These are phyloP conservation scores for Eubasilissa regina DNA, from an alignment of 1,140 invertebrate species.

Conservation along the genomic window DNA sequence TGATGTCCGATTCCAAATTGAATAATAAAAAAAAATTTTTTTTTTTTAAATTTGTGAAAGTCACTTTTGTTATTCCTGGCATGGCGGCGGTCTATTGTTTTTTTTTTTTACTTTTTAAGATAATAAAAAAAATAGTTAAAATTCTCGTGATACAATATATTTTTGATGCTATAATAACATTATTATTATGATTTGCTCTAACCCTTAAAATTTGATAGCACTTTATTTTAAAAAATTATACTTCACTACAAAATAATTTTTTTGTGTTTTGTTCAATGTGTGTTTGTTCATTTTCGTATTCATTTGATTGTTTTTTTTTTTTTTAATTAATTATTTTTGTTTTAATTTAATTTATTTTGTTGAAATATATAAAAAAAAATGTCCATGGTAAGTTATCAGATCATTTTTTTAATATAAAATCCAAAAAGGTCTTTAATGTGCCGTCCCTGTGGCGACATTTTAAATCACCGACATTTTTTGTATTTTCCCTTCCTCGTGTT, in stretches of 20 bases:
- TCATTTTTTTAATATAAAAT: slow-evolving; percentile 10
- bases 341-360: background rate
- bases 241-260: background rate
- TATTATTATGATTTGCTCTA: slow-evolving; percentile 1
- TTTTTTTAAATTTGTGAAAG: slow-evolving; percentile 57
- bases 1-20: slow-evolving; percentile 17
- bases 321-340: slow-evolving; percentile 27
- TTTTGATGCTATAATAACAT: slow-evolving; percentile 13
- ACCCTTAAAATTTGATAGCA: background rate
- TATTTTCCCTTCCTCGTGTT: background rate
- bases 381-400: slow-evolving; percentile 38
- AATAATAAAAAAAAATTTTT: slow-evolving; percentile 26
- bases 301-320: slow-evolving; percentile 44
- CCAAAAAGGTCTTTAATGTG: slow-evolving; percentile 18
- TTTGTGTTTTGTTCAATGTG: slow-evolving; percentile 34
- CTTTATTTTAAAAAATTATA: slow-evolving; percentile 13
- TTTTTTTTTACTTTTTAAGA: background rate
- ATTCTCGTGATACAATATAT: background rate
- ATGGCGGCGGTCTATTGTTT: slow-evolving; percentile 14
- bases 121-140: slow-evolving; percentile 28
- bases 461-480: background rate
- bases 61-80: slow-evolving; percentile 52
- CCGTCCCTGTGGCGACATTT: background rate
- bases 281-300: slow-evolving; percentile 45
- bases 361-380: slow-evolving; percentile 12